Evolutionary conservation across 2,113 vertebrate species (phyloP).

Genomic region (Anguilla rostrata): DNA sequence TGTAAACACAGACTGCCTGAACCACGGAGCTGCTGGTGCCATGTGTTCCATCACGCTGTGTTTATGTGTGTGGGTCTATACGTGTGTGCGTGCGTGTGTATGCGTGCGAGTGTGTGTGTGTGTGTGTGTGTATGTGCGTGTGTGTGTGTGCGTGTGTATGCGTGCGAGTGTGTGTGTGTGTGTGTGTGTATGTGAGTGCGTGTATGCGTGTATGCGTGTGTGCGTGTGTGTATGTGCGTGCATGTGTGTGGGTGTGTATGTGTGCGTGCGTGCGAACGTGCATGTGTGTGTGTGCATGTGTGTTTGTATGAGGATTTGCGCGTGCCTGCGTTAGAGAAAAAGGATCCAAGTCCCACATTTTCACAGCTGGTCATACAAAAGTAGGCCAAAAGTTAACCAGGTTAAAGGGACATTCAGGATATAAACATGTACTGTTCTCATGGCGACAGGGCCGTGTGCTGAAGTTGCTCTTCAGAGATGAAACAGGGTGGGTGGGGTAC

Average conservation of each 20-base stretch:
- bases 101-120: not conserved
- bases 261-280: not conserved
- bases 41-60: conserved; percentile 13
- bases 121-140: conserved; percentile 36
- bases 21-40: not conserved
- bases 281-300: not conserved
- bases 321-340: conserved; percentile 29
- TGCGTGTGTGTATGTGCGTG: not conserved
- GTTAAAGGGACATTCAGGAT: conserved; percentile 53
- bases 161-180: too few species aligned
- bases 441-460: conserved; percentile 33
- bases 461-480: conserved; percentile 13
- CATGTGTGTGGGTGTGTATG: conserved; percentile 7
- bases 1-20: conserved; percentile 38
- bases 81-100: conserved; percentile 9
- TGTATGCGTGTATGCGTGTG: too few species aligned
- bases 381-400: conserved; percentile 58
- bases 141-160: not conserved
- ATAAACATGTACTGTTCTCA: conserved; percentile 45
- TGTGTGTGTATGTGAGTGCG: too few species aligned
- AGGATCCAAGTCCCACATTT: conserved; percentile 48
- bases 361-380: conserved; percentile 57
- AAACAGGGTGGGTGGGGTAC: conserved; percentile 5
- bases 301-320: conserved; percentile 39
- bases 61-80: not conserved